Conservation (phyloP, 2,113 vertebrate genomes). For the Enhydra lutris region DNA sequence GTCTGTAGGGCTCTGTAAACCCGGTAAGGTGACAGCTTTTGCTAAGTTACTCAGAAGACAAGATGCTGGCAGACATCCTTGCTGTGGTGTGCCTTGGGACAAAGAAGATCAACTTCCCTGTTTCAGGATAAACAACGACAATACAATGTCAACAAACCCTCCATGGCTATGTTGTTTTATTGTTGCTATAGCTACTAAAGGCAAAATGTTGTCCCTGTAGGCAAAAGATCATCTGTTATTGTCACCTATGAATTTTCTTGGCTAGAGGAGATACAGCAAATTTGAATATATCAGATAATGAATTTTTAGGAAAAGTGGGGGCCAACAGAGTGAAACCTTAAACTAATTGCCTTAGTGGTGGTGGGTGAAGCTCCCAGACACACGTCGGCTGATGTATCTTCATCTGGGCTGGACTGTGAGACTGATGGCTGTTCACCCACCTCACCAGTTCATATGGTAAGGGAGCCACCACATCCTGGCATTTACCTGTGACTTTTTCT, state of each 20-base stretch:
- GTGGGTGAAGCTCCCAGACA: neutral
- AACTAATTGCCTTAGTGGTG: neutral
- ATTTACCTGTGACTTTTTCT: neutral
- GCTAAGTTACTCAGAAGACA: neutral
- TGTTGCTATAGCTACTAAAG: neutral
- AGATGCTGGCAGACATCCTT: neutral
- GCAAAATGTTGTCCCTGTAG: neutral
- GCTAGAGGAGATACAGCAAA: neutral
- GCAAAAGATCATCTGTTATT: neutral
- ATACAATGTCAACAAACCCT: neutral
- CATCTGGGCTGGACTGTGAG: neutral
- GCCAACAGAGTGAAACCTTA: neutral
- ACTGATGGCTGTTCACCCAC: neutral
- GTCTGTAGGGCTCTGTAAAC: neutral
- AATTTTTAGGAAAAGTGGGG: constrained; percentile 3
- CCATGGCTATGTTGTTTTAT: neutral
- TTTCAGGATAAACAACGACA: neutral
- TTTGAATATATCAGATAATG: neutral
- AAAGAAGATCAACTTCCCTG: neutral
- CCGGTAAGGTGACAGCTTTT: neutral
- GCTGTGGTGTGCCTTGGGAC: neutral
- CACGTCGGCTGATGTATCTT: no score
- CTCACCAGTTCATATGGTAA: neutral
- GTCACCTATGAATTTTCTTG: neutral
- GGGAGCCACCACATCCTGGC: neutral